Evolutionary conservation across 2,113 vertebrate genomes (phyloP), one percentile per base, ranked within the genome.

Genomic region (Charina bottae): DNA sequence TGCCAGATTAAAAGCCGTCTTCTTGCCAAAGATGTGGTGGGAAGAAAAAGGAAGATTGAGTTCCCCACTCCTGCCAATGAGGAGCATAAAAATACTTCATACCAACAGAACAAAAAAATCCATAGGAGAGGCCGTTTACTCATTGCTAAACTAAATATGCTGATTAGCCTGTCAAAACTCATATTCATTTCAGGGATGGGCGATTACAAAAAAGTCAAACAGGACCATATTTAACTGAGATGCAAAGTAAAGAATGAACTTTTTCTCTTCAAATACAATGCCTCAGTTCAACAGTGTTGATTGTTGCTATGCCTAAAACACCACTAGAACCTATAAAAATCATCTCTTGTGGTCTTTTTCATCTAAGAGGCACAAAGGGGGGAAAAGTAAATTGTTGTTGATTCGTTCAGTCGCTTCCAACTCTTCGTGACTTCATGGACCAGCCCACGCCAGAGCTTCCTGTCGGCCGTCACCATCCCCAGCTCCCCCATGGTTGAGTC

Each of bases 321-420:
- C 85, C 85, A 54, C 53, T n/a, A 26, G 28, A 85, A 91, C 15
- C 21, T 37, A 86, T 54, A 64, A 54, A 83, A 96, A 90, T 1
- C 90, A 94, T 93, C 85, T 89, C 37, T 6, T 49, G 9, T 90
- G 94, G 83, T 90, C 92, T 83, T 94, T 94, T 93, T 37, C 90
- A 54, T 92, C 92, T 87, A 91, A 33, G 59, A 89, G 92, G 85
- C 89, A 88, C 53, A 90, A 87, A 56, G 64, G 37, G 87, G 23
- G 53, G 93, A 28, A 78, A 89, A 42, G 15, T 9, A 49, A 2
- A 64, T 17, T n/a, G n/a, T n/a, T n/a, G n/a, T n/a, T n/a, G n/a
- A n/a, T n/a, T n/a, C n/a, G n/a, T n/a, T n/a, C n/a, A n/a, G n/a
- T n/a, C n/a, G n/a, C n/a, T n/a, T n/a, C n/a, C n/a, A n/a, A n/a